phyloP scores from a whole-genome alignment of 2,113 vertebrate genomes.

The Silurus glanis region DNA sequence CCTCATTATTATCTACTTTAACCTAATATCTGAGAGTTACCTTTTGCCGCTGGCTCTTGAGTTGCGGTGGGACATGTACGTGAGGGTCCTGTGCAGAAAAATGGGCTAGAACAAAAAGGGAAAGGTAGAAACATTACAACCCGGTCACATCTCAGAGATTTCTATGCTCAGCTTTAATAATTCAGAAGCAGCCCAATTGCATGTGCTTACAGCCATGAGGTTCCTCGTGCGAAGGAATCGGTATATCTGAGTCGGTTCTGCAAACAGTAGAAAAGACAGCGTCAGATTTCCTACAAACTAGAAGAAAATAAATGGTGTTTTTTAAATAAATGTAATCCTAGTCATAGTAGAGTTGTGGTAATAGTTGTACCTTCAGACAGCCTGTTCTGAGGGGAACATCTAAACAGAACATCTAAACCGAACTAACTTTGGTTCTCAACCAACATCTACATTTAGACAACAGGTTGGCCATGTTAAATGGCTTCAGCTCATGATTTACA shows the following conservation, averaged over 20 bases:
- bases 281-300: too few relatives aligned
- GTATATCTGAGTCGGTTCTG: constrained; percentile 98
- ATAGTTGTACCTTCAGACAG: too few relatives aligned
- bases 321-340: not conserved
- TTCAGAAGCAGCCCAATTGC: not conserved
- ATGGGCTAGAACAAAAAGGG: constrained; percentile 80
- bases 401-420: not conserved
- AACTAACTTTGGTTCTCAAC: not conserved
- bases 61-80: constrained; percentile 97
- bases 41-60: constrained; percentile 90
- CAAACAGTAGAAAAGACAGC: constrained; percentile 26
- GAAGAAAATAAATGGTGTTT: too few relatives aligned
- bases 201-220: constrained; percentile 90
- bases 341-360: too few relatives aligned
- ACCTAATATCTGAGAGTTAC: constrained; percentile 69
- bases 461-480: not conserved
- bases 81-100: constrained; percentile 98
- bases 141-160: not conserved
- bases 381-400: not conserved
- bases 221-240: constrained; percentile 97
- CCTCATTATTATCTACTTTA: not conserved
- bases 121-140: not conserved
- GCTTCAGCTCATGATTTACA: not conserved
- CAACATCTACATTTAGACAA: not conserved
- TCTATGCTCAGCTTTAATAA: not conserved